phyloP scores from a whole-genome alignment of 2,888 invertebrate species.

The Augiades crinisus region DNA sequence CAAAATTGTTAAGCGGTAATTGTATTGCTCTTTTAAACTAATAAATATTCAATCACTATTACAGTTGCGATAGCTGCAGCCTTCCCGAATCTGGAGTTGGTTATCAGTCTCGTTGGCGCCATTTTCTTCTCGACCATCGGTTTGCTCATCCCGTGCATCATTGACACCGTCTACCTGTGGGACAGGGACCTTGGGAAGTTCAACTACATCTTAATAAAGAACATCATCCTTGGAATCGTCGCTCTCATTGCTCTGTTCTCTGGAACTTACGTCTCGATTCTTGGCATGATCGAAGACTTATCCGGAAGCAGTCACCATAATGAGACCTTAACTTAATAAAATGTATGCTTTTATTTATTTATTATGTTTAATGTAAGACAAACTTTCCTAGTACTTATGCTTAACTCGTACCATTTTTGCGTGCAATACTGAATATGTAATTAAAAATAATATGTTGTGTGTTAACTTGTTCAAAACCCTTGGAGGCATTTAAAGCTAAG shows the following conservation, averaged over 20 bases:
- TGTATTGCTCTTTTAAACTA: no score
- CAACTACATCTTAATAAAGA: conserved; percentile 86
- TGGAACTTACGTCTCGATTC: conserved; percentile 62
- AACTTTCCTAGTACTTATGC: no score
- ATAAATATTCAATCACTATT: conserved; percentile 3
- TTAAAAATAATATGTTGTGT: no score
- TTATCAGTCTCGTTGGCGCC: conserved; percentile 95
- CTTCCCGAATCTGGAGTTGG: conserved; percentile 92
- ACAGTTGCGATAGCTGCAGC: conserved; percentile 87
- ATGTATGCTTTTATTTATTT: no score
- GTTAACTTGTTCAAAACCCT: no score
- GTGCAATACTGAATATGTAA: no score
- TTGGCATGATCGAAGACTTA: conserved; percentile 60
- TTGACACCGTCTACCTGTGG: conserved; percentile 87
- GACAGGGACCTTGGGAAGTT: conserved; percentile 83
- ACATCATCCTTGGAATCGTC: conserved; percentile 66
- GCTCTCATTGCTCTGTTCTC: conserved; percentile 59
- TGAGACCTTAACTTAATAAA: conserved; percentile 25
- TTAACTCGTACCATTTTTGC: no score
- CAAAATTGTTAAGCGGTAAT: no score
- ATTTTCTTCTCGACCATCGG: conserved; percentile 88
- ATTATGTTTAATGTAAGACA: no score
- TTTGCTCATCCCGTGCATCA: conserved; percentile 86
- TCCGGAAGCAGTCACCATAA: conserved; percentile 27
- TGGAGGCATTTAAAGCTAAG: no score